Conservation (phyloP, 2,888 invertebrate species). For the Zaprionus obscuricornis region DNA sequence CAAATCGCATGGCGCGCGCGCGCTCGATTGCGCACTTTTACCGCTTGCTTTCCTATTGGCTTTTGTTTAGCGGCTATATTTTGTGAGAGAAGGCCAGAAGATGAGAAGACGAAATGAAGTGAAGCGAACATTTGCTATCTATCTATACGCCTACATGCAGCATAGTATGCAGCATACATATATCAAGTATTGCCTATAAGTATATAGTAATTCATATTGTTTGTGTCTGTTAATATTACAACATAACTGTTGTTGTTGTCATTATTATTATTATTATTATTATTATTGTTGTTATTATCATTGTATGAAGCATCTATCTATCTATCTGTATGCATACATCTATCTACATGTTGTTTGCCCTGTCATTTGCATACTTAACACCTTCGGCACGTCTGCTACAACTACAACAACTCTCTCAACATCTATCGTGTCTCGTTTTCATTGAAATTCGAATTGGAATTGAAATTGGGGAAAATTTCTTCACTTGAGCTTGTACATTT, state of each 20-base stretch:
- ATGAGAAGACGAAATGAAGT: too few species aligned
- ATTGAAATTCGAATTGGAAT: conserved; percentile 20
- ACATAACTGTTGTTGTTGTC: conserved; percentile 55
- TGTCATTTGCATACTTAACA: conserved; percentile 78
- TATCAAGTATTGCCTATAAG: conserved; percentile 58
- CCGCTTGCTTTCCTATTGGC: conserved; percentile 61
- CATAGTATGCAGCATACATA: too few species aligned
- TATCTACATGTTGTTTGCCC: conserved; percentile 31
- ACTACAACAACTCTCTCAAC: too few species aligned
- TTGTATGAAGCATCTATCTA: too few species aligned
- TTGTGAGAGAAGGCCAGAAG: too few species aligned
- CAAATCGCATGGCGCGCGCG: conserved; percentile 60
- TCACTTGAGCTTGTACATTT: conserved; percentile 47
- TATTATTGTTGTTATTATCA: conserved; percentile 25
- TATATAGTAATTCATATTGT: conserved; percentile 1
- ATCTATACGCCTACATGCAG: too few species aligned
- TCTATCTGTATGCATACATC: not conserved
- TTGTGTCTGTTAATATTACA: conserved; percentile 67
- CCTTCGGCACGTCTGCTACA: conserved; percentile 48
- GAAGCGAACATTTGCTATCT: too few species aligned
- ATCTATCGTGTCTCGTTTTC: conserved; percentile 13
- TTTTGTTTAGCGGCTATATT: too few species aligned
- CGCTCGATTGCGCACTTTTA: too few species aligned
- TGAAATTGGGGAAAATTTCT: conserved; percentile 57
- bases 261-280: conserved; percentile 2